Evolutionary conservation across 2,113 vertebrate species (phyloP).

Genomic region (Nothocercus julius): DNA sequence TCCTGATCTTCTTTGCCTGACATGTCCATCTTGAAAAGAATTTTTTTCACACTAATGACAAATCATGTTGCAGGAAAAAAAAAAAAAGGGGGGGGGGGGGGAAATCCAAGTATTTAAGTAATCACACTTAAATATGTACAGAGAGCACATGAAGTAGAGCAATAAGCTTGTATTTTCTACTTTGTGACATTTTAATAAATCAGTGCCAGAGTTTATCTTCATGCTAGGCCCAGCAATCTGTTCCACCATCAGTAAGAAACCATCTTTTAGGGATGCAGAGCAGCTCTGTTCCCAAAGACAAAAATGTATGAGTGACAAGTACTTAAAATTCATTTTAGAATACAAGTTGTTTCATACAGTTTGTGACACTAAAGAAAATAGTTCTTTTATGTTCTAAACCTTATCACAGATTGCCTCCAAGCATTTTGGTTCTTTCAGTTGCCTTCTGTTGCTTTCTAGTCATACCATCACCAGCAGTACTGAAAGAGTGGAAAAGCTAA

Average conservation of each 20-base stretch:
- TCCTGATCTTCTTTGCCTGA: not conserved
- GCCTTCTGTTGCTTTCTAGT: not conserved
- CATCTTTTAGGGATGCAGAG: not conserved
- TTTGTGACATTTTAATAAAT: not conserved
- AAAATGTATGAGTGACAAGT: not conserved
- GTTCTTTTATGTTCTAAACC: not conserved
- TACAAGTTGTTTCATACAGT: not conserved
- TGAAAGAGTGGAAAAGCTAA: not conserved
- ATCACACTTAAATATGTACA: not conserved
- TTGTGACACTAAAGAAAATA: not conserved
- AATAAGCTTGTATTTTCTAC: not conserved
- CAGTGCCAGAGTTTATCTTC: not conserved
- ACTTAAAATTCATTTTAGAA: not conserved
- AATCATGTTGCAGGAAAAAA: not conserved
- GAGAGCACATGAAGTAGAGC: not conserved
- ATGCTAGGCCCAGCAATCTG: not conserved
- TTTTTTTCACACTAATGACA: not conserved
- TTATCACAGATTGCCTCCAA: not conserved
- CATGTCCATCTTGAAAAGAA: not conserved
- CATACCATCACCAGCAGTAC: not conserved
- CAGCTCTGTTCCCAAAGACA: not conserved
- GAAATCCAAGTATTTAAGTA: not conserved
- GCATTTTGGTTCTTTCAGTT: not conserved
- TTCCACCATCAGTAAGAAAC: not conserved
- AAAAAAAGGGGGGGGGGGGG: not conserved